phyloP scores from a whole-genome alignment of 2,113 vertebrate genomes.

The Turdus rufiventris region DNA sequence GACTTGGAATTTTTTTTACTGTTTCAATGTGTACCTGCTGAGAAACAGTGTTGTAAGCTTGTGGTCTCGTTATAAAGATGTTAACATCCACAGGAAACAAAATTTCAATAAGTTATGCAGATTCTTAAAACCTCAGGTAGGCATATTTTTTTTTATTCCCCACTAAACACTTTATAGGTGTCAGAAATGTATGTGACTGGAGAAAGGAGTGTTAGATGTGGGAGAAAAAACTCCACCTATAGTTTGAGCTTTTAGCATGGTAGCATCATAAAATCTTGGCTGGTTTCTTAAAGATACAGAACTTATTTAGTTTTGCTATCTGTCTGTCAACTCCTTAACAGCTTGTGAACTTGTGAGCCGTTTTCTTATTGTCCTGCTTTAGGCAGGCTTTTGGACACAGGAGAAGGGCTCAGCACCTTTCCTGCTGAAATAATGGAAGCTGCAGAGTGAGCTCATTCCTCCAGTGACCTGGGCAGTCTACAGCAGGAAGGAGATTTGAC shows the following conservation, averaged over 20 bases:
- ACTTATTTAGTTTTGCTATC: background rate
- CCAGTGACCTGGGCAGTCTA: background rate
- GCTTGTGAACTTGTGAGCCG: background rate
- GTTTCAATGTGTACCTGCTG: background rate
- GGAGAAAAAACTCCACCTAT: fast-evolving
- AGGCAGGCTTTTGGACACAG: background rate
- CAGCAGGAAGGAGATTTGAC: background rate
- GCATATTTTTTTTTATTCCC: background rate
- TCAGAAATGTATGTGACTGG: background rate
- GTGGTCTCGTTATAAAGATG: background rate
- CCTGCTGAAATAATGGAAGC: background rate
- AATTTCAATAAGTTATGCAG: background rate
- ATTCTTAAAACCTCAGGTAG: background rate
- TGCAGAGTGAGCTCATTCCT: background rate
- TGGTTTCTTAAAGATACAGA: background rate
- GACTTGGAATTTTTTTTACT: background rate
- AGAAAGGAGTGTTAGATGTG: background rate
- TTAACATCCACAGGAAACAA: background rate
- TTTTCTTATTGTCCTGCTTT: background rate
- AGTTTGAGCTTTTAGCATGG: background rate
- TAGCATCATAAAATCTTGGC: background rate
- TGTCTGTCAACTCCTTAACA: background rate
- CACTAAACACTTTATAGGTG: background rate
- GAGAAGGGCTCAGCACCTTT: background rate
- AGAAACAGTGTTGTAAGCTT: background rate